phyloP scores from a whole-genome alignment of 1,140 invertebrate species.

The Zeugodacus cucurbitae region DNA sequence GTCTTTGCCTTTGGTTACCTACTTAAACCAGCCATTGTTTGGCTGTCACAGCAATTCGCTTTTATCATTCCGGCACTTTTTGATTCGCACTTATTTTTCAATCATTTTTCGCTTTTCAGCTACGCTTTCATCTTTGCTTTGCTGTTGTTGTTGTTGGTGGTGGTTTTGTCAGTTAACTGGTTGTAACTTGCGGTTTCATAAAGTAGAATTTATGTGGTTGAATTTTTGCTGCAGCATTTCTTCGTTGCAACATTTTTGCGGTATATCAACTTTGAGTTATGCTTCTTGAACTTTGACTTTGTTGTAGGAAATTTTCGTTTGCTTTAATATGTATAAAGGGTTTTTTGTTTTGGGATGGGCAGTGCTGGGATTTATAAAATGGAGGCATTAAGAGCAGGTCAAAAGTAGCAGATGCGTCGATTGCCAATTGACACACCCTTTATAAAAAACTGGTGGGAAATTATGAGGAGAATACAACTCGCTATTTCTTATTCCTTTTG shows the following conservation, averaged over 20 bases:
- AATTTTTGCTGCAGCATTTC: neutral
- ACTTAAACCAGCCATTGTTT: neutral
- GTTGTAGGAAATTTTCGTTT: neutral
- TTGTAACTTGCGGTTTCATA: neutral
- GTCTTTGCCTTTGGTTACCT: neutral
- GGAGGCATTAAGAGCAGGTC: no score
- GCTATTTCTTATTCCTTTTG: no score
- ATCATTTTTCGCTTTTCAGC: neutral
- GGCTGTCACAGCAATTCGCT: neutral
- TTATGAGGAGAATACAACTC: no score
- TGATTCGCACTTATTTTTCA: neutral
- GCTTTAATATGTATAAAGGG: no score
- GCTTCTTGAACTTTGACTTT: neutral
- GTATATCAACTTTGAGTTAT: neutral
- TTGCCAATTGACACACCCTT: no score
- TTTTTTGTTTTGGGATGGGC: no score
- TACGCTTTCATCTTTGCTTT: neutral
- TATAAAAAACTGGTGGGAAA: no score
- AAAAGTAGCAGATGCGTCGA: no score
- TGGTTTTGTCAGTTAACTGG: neutral
- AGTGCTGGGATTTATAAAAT: no score
- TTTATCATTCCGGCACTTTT: neutral
- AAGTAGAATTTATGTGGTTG: neutral
- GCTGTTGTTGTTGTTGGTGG: neutral
- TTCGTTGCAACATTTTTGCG: neutral